Evolutionary conservation across 2,113 vertebrate species (phyloP).

Genomic region (Myiagra hebetior): DNA sequence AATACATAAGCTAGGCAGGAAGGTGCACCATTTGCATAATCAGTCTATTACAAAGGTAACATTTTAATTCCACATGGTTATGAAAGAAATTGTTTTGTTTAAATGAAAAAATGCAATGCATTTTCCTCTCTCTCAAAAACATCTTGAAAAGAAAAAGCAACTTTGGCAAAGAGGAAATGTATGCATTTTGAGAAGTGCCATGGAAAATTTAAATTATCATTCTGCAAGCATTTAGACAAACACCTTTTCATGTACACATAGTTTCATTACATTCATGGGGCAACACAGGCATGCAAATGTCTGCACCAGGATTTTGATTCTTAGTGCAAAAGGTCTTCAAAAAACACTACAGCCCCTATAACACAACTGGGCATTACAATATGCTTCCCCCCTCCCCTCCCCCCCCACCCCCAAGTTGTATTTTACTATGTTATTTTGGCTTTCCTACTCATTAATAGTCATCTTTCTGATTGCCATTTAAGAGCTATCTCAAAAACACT

Average conservation of each 20-base stretch:
- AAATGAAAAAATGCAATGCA: neutral
- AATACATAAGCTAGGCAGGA: neutral
- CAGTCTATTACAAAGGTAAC: neutral
- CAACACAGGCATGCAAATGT: neutral
- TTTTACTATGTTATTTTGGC: neutral
- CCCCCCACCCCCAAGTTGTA: too few relatives aligned
- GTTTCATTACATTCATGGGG: neutral
- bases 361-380: neutral
- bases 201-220: neutral
- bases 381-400: rapidly evolving
- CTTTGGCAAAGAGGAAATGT: neutral
- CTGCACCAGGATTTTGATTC: neutral
- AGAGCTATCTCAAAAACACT: neutral
- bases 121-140: neutral
- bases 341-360: neutral
- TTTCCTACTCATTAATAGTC: neutral
- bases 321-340: neutral
- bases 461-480: neutral
- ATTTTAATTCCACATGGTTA: neutral
- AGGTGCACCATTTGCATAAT: neutral
- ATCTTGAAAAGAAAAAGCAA: neutral
- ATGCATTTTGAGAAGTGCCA: neutral
- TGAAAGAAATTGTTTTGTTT: neutral
- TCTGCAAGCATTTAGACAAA: neutral
- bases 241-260: neutral